Percentiles rank a stretch among this genome's conserved stretches.
Evolutionary conservation across 2,888 invertebrate species (phyloP).

Genomic region (Diarsia rubi): DNA sequence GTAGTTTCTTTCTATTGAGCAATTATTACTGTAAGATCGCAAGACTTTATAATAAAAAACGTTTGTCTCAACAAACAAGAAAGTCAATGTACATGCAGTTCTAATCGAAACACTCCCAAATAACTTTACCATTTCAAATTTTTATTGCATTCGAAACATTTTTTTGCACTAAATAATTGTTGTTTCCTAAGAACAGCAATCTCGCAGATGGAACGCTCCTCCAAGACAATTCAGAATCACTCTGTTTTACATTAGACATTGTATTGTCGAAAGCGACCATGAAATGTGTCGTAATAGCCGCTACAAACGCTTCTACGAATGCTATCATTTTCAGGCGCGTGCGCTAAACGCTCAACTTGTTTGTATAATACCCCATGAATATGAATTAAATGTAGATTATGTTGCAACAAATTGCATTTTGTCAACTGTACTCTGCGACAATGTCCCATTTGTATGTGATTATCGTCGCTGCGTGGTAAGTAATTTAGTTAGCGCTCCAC

Average conservation of each 20-base stretch:
- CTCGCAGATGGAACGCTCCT: conserved; percentile 55
- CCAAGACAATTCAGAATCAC: conserved; percentile 65
- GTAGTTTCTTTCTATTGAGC: conserved; percentile 2
- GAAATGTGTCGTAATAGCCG: conserved; percentile 64
- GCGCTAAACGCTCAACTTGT: conserved; percentile 59
- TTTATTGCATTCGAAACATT: conserved; percentile 31
- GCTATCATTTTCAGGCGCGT: conserved; percentile 63
- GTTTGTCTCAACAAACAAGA: neutral
- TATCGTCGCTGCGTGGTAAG: conserved; percentile 49
- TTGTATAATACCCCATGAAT: conserved; percentile 64
- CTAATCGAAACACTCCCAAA: conserved; percentile 11
- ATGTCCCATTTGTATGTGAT: conserved; percentile 63
- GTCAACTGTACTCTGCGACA: conserved; percentile 53
- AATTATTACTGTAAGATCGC: conserved; percentile 3
- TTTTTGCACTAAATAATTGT: conserved; percentile 39
- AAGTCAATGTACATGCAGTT: neutral
- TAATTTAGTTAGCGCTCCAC: conserved; percentile 54
- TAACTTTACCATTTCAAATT: neutral
- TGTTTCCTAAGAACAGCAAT: conserved; percentile 55
- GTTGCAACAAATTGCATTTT: conserved; percentile 65
- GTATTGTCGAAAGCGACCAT: conserved; percentile 63
- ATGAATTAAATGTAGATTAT: conserved; percentile 65
- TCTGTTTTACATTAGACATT: conserved; percentile 67
- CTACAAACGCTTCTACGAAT: conserved; percentile 59
- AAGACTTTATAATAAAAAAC: neutral